These are phyloP conservation scores for Homalodisca vitripennis DNA, from an alignment of 1,140 invertebrate species.

Conservation along the genomic window DNA sequence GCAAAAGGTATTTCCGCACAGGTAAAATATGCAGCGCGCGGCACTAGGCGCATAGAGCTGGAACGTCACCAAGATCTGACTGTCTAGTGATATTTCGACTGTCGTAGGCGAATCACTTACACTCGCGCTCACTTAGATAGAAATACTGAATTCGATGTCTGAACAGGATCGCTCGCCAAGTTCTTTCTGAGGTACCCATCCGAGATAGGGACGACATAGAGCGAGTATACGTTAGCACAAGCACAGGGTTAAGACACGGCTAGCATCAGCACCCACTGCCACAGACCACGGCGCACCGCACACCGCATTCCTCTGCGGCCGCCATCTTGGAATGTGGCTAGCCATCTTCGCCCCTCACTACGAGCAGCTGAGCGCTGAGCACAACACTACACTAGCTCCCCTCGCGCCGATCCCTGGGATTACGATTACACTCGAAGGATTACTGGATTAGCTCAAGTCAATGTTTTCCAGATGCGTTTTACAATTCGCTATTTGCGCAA, in stretches of 20 bases:
- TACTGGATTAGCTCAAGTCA: neutral
- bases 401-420: neutral
- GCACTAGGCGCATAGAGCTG: too few relatives aligned
- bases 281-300: conserved; percentile 39
- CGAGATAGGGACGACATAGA: conserved; percentile 47
- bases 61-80: too few relatives aligned
- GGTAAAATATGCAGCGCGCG: too few relatives aligned
- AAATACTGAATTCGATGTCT: too few relatives aligned
- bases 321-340: conserved; percentile 56
- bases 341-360: conserved; percentile 16
- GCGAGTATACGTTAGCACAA: conserved; percentile 38
- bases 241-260: neutral
- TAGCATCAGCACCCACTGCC: neutral
- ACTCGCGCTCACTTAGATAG: too few relatives aligned
- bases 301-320: conserved; percentile 55
- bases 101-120: too few relatives aligned
- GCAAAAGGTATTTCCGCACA: too few relatives aligned
- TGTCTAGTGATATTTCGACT: too few relatives aligned
- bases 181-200: conserved; percentile 49
- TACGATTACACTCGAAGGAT: neutral
- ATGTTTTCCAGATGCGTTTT: neutral
- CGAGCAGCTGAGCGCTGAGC: neutral
- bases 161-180: too few relatives aligned
- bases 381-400: neutral
- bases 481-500: neutral